phyloP scores from a whole-genome alignment of 2,797 vertebrate species.

The Hemitrygon akajei region DNA sequence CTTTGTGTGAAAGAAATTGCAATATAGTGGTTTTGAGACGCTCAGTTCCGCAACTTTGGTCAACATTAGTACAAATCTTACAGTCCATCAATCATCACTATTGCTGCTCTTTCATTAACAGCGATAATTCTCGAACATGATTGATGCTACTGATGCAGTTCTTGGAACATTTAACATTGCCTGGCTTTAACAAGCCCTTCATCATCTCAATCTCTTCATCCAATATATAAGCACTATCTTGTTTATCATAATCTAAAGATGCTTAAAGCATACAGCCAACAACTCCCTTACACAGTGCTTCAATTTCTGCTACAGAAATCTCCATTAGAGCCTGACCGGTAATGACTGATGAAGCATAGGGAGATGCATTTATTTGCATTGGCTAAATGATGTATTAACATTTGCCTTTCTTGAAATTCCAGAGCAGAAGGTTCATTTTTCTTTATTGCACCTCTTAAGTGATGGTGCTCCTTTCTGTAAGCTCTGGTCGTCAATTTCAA shows the following conservation, averaged over 20 bases:
- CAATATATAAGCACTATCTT: constrained; percentile 77
- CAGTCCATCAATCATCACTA: constrained; percentile 86
- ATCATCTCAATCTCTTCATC: constrained; percentile 85
- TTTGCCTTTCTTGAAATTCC: constrained; percentile 42
- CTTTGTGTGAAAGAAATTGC: neutral
- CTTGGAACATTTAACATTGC: constrained; percentile 69
- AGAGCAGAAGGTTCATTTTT: constrained; percentile 12
- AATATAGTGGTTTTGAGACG: neutral
- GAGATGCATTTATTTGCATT: constrained; percentile 16
- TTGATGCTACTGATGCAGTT: constrained; percentile 67
- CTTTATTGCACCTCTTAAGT: constrained; percentile 63
- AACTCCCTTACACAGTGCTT: constrained; percentile 46
- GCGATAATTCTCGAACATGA: constrained; percentile 80
- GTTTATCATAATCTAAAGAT: constrained; percentile 98
- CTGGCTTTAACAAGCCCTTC: constrained; percentile 69
- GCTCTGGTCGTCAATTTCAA: constrained; percentile 51
- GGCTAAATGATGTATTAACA: constrained; percentile 23
- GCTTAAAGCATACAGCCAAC: constrained; percentile 74
- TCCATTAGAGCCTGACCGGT: constrained; percentile 55
- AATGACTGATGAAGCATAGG: constrained; percentile 39
- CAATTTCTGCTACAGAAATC: constrained; percentile 51
- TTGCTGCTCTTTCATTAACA: constrained; percentile 82
- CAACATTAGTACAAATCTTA: constrained; percentile 70
- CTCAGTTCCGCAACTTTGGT: constrained; percentile 49
- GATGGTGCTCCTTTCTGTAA: constrained; percentile 65